Evolutionary conservation across 92 coral and sea anemone species (phyloP), one percentile per base, ranked within the genome.

Genomic region (Hydrozoanthus gracilis): DNA sequence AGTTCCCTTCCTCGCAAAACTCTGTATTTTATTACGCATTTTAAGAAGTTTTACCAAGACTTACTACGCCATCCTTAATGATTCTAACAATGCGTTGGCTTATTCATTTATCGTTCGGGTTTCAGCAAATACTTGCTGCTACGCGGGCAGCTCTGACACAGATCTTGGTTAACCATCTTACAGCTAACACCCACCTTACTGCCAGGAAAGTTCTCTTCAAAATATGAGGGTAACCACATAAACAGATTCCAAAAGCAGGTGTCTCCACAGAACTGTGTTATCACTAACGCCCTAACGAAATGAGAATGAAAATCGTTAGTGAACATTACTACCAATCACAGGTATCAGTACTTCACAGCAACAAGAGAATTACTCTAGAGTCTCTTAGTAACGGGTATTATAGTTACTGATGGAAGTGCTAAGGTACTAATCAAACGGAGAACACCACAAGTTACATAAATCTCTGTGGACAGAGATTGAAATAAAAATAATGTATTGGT

Each of bases 241-340:
- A 79, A 79, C 4, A 79, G 58, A 64, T 62, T 79, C 84, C 84
- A 79, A 79, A 79, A 79, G 73, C 84, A 79, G 20, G 84, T 79
- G 58, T 79, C 84, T 8, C 73, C 84, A 64, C 84, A 79, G n/a
- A 79, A 79, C 11, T 79, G 84, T 45, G 84, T 64, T 64, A 79
- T 79, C 18, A 79, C 73, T 64, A 79, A 65, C 47, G 84, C 84
- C 84, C 84, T 79, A 10, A 48, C 4, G 46, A 73, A 18, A 73
- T 73, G 46, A 14, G 51, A 74, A 9, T 62, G 8, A 6, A 44
- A 79, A 9, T 8, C 45, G 8, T 64, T 17, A 3, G 20, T 44
- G 39, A 27, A 27, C 39, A 27, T 27, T 27, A 27, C 39, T 58
- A 58, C 8, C 56, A 17, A 47, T 27, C 61, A 16, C 44, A 74